Evolutionary conservation across 53 echinoderm and acorn worm species (phyloP), one percentile per base, ranked within the genome.

Genomic region (Echinarachnius parma): DNA sequence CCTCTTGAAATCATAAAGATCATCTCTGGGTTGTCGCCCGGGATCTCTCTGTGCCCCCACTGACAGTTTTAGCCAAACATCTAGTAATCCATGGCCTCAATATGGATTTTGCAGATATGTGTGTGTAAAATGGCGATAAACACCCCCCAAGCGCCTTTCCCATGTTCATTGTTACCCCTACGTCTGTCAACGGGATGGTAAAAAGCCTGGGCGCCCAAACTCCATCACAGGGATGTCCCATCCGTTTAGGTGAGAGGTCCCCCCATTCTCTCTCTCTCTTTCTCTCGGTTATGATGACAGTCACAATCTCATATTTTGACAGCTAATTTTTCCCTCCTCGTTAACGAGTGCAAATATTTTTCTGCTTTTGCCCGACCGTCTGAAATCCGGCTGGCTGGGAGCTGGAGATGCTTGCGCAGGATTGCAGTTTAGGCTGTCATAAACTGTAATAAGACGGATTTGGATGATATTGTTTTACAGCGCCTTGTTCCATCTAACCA

Each of bases 51-150:
- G 18, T 37, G 37, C 56, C 20, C 36, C 22, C 34, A 25, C 44
- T 72, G 74, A 72, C 74, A 72, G 74, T 57, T 72, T n/a, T 25
- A 29, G 28, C 74, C 39, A 72, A 72, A 72, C 74, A 72, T 72
- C 42, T 39, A n/a, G 74, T 72, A 72, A 72, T 72, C 74, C 74
- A 56, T 28, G n/a, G n/a, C n/a, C n/a, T 57, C 74, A 44, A 72
- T 72, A 72, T 72, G 74, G 74, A 72, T 72, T 72, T 72, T 72
- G 39, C 74, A 72, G 74, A 72, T 72, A n/a, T n/a, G n/a, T n/a
- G n/a, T 72, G 74, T 72, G 36, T 55, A 72, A 72, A 72, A 72
- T 72, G 44, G 74, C 18, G 42, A 56, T 72, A 72, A 72, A 72
- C 74, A 72, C 39, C 74, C 74, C 74, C 74, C 22, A 27, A 72